Evolutionary conservation across 2,888 invertebrate species (phyloP), one percentile per base, ranked within the genome.

Genomic region (Physocephala rufipes): DNA sequence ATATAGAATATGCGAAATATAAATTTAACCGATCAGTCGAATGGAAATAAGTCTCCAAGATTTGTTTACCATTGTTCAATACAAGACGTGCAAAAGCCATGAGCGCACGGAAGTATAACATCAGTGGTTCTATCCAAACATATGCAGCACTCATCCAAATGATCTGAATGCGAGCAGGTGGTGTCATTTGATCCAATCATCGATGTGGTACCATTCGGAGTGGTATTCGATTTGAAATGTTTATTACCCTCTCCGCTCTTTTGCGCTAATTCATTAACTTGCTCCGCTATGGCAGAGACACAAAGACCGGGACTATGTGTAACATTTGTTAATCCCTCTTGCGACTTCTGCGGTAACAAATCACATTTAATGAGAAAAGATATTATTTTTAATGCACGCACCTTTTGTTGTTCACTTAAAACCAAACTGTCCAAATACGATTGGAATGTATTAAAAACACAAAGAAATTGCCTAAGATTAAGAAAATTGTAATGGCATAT

Each of bases 61-160:
- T 36, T 36, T 36, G 51, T 70, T 81, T 84, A 91, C 93, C 93
- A 93, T 84, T 91, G 90, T 79, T 92, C 90, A 76, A 92, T 91
- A 82, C 93, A 93, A 66, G 88, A 88, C 73, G 89, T 86, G 81
- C 93, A 93, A 84, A 91, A 93, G 77, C 89, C 89, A 81, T 93
- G 93, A 1, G 90, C 87, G 82, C 93, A 93, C 2, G 91, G 90
- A 74, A 93, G 84, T 74, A 90, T 89, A 36, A 91, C 88, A 81
- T 92, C 91, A 0, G 91, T 90, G 79, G 89, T 89, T 69, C 91
- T 85, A 80, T 93, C 92, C 84, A 92, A 88, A 82, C 93, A 93
- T 78, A 93, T 92, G 79, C 90, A 90, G 79, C 92, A 93, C 80
- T 91, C 91, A 65, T 87, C 87, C 36, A 85, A 80, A 71, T 85